A percentile compares a stretch with the other conserved stretches of the same genome.
These are phyloP conservation scores for Cyclophora punctaria DNA, from an alignment of 2,888 invertebrate species.

Conservation along the genomic window DNA sequence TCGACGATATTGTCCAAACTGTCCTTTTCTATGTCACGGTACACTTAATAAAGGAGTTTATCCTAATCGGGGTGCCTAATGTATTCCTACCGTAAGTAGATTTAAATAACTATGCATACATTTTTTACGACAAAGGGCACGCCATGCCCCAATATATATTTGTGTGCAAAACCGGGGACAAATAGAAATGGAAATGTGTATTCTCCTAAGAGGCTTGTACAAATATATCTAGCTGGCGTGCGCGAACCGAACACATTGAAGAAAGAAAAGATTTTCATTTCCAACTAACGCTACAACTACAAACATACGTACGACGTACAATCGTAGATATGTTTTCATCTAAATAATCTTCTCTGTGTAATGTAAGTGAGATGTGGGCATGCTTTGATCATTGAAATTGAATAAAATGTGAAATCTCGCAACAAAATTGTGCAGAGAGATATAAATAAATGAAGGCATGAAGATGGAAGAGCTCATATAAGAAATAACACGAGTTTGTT, in stretches of 20 bases:
- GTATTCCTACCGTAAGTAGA: conserved; percentile 4
- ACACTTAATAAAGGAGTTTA: no score
- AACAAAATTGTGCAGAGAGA: no score
- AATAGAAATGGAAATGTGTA: conserved; percentile 24
- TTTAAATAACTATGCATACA: conserved; percentile 6
- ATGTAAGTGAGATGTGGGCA: no score
- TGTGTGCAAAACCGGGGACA: conserved; percentile 17
- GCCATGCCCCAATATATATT: conserved; percentile 22
- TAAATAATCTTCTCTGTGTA: no score
- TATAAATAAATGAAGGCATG: no score
- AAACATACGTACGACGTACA: not conserved
- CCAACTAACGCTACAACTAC: conserved; percentile 4
- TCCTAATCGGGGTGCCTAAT: not conserved
- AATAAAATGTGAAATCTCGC: no score
- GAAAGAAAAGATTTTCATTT: conserved; percentile 17
- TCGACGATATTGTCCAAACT: not conserved
- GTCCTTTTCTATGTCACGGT: no score
- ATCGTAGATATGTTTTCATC: no score
- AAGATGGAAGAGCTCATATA: no score
- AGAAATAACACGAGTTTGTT: no score
- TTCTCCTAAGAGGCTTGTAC: conserved; percentile 15
- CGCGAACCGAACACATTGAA: conserved; percentile 9
- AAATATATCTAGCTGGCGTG: conserved; percentile 16
- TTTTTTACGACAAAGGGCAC: conserved; percentile 7
- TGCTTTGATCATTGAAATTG: no score